phyloP scores from a whole-genome alignment of 1,140 invertebrate genomes.

The Augochlora pura region DNA sequence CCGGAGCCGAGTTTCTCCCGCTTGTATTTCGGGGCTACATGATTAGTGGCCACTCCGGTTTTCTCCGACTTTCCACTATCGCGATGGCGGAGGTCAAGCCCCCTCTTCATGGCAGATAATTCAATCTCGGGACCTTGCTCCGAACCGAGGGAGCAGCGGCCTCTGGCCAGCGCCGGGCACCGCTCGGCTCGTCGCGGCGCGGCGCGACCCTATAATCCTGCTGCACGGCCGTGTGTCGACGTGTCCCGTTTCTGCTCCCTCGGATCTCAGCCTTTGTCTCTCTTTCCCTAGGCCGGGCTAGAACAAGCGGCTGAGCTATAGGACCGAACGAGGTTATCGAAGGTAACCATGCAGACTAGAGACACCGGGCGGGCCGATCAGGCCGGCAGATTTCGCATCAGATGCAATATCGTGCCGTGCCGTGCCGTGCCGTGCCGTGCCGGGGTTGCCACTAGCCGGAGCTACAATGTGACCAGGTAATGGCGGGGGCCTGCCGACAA shows the following conservation, averaged over 20 bases:
- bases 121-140: slow-evolving; percentile 71
- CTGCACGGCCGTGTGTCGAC: slow-evolving; percentile 51
- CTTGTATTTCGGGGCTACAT: slow-evolving; percentile 58
- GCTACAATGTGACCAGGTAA: slow-evolving; percentile 69
- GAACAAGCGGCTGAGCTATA: slow-evolving; percentile 41
- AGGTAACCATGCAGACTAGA: slow-evolving; percentile 64
- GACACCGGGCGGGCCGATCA: slow-evolving; percentile 40
- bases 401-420: slow-evolving; percentile 66
- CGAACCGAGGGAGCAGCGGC: slow-evolving; percentile 39
- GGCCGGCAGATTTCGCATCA: slow-evolving; percentile 69
- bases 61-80: slow-evolving; percentile 61
- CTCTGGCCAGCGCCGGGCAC: too few relatives aligned
- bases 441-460: slow-evolving; percentile 51
- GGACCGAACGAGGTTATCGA: slow-evolving; percentile 67
- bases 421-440: slow-evolving; percentile 11
- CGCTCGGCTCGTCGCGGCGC: slow-evolving; percentile 26
- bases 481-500: slow-evolving; percentile 51
- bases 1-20: slow-evolving; percentile 40
- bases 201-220: slow-evolving; percentile 60
- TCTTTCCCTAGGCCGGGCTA: slow-evolving; percentile 42
- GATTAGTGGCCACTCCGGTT: slow-evolving; percentile 68
- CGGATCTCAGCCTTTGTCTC: slow-evolving; percentile 50
- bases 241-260: slow-evolving; percentile 53
- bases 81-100: slow-evolving; percentile 63
- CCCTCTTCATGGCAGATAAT: slow-evolving; percentile 70